phyloP scores from a whole-genome alignment of 2,113 vertebrate species.

The Geococcyx californianus region DNA sequence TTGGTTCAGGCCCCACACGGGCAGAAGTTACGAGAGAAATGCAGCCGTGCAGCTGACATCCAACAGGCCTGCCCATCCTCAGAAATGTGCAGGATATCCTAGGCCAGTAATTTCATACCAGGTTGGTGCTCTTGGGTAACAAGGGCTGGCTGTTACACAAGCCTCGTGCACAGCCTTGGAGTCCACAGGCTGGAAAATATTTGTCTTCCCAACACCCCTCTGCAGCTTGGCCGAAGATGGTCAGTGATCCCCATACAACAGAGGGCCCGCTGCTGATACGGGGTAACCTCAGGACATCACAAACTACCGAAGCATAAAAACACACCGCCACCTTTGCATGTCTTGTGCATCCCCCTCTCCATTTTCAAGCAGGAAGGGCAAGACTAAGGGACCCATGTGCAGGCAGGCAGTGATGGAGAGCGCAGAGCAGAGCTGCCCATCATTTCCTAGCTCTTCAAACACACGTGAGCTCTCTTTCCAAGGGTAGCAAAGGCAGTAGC shows the following conservation, averaged over 20 bases:
- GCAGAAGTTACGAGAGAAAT: background rate
- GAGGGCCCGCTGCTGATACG: background rate
- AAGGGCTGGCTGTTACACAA: constrained; percentile 35
- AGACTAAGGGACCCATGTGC: background rate
- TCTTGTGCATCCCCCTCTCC: background rate
- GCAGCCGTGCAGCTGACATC: background rate
- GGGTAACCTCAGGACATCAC: background rate
- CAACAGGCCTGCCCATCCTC: background rate
- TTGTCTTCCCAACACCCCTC: background rate
- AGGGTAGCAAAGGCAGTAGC: background rate
- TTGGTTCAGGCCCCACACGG: background rate
- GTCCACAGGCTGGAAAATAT: background rate
- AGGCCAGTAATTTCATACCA: background rate
- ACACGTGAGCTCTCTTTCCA: background rate
- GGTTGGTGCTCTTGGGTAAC: background rate
- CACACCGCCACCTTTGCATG: background rate
- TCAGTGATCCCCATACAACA: fast-evolving
- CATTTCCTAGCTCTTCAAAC: background rate
- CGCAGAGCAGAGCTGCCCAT: background rate
- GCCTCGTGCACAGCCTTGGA: background rate
- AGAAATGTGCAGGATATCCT: background rate
- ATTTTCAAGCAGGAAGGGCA: background rate
- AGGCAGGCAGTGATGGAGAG: background rate
- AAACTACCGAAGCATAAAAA: background rate
- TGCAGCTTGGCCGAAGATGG: background rate